These are phyloP conservation scores for Acanthornis magna DNA, from an alignment of 2,797 vertebrate species.

Conservation along the genomic window DNA sequence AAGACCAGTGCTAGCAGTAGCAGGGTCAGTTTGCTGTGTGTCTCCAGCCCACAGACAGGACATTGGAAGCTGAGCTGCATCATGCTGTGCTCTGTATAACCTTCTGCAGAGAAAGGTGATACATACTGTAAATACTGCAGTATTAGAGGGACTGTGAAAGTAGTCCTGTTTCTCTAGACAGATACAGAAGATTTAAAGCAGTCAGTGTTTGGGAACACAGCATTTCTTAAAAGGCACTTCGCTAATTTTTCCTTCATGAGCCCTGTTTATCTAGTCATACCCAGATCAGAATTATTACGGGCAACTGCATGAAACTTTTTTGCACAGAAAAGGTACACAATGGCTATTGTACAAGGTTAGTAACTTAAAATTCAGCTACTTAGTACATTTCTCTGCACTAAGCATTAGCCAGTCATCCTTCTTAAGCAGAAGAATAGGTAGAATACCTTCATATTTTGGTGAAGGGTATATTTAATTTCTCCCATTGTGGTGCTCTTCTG, in stretches of 20 bases:
- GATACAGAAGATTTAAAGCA: not conserved
- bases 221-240: not conserved
- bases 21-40: not conserved
- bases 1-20: not conserved
- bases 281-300: not conserved
- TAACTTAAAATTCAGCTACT: not conserved
- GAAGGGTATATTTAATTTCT: conserved; percentile 1
- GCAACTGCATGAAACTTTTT: not conserved
- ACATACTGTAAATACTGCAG: not conserved
- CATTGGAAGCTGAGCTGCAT: not conserved
- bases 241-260: not conserved
- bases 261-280: not conserved
- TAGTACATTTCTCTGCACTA: not conserved
- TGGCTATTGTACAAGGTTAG: not conserved
- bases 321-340: not conserved
- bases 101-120: conserved; percentile 13
- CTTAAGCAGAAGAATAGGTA: not conserved
- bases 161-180: not conserved
- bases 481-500: not conserved
- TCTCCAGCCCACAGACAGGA: not conserved
- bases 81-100: accelerated
- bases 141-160: not conserved
- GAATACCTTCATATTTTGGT: not conserved
- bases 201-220: not conserved
- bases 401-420: not conserved